A percentile compares a stretch with the other conserved stretches of the same genome.
phyloP scores from a whole-genome alignment of 2,113 vertebrate species.

The Lophura nycthemera region DNA sequence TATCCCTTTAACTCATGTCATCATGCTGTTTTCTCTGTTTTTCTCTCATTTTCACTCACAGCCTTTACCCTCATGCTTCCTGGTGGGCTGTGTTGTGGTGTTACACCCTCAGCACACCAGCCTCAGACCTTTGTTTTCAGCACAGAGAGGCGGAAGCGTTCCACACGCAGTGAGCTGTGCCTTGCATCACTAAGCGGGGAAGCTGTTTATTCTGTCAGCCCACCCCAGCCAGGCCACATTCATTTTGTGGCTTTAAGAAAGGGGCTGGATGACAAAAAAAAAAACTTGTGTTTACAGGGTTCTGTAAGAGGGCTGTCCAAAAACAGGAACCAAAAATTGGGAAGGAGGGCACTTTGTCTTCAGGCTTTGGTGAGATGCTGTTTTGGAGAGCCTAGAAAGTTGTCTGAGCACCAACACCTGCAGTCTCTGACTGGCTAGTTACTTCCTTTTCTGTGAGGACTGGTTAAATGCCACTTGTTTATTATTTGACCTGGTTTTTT shows the following conservation, averaged over 20 bases:
- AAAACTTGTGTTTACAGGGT: neutral
- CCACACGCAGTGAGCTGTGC: neutral
- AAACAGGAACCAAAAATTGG: neutral
- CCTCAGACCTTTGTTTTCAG: slow-evolving; percentile 43
- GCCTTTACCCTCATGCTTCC: slow-evolving; percentile 41
- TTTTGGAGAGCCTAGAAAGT: neutral
- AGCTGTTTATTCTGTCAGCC: slow-evolving; percentile 2
- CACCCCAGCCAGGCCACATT: neutral
- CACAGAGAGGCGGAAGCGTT: slow-evolving; percentile 34
- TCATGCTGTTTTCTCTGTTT: slow-evolving; percentile 18
- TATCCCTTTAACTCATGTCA: neutral
- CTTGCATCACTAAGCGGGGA: slow-evolving; percentile 27
- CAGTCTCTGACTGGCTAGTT: neutral
- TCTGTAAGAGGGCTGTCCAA: neutral
- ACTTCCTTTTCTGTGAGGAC: slow-evolving; percentile 6
- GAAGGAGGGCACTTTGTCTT: neutral
- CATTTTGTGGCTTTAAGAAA: neutral
- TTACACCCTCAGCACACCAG: slow-evolving; percentile 15
- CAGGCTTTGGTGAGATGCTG: neutral
- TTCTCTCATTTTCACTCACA: neutral
- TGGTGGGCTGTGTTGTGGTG: neutral
- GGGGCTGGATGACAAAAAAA: neutral
- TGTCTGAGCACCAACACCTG: neutral
- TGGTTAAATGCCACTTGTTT: neutral
- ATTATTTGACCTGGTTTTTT: neutral